phyloP scores from a whole-genome alignment of 2,797 vertebrate species.

The Aythya fuligula region DNA sequence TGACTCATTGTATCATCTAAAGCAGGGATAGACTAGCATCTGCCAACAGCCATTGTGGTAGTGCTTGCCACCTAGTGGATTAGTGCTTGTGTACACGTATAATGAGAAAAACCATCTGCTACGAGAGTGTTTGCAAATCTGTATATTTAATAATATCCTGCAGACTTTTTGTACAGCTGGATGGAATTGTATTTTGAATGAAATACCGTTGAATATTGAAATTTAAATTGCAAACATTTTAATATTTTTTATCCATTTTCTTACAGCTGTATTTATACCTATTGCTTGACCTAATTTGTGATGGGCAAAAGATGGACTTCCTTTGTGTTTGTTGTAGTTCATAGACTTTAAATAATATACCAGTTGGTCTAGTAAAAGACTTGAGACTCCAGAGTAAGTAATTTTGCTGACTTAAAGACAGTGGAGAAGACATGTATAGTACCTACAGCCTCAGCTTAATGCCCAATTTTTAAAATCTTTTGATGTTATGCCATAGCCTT shows the following conservation, averaged over 20 bases:
- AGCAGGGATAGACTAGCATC: not conserved
- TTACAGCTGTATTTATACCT: not conserved
- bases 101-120: not conserved
- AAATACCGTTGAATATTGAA: not conserved
- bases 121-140: not conserved
- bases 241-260: not conserved
- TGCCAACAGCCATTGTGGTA: not conserved
- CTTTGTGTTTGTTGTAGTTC: conserved; percentile 7
- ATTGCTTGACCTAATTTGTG: conserved; percentile 8
- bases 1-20: not conserved
- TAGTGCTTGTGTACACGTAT: not conserved
- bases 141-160: not conserved
- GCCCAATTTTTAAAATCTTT: conserved; percentile 62
- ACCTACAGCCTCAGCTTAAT: conserved; percentile 62
- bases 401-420: conserved; percentile 57
- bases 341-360: conserved; percentile 37
- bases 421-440: conserved; percentile 56
- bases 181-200: not conserved
- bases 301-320: not conserved
- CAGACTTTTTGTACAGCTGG: not conserved
- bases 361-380: conserved; percentile 57
- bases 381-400: conserved; percentile 28
- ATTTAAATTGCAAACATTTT: not conserved
- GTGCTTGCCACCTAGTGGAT: conserved; percentile 78
- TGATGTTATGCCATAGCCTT: conserved; percentile 55